These are phyloP conservation scores for Pseudopodoces humilis DNA, from an alignment of 2,113 vertebrate species.

Conservation along the genomic window DNA sequence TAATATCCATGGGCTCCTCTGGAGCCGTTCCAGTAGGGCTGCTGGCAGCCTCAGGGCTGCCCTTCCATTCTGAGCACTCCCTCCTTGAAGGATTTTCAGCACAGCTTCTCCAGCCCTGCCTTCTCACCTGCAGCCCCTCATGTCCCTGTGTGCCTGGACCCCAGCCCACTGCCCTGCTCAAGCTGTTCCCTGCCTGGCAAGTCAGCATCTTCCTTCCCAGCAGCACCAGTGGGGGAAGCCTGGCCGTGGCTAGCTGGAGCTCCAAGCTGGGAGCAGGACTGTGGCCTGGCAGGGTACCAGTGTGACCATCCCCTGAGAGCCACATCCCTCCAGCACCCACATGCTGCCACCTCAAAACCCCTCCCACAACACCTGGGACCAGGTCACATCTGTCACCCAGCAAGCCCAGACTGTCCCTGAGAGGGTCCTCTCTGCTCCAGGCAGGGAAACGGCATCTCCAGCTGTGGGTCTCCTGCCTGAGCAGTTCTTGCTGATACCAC, in stretches of 20 bases:
- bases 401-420: background rate
- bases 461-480: background rate
- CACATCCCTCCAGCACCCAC: background rate
- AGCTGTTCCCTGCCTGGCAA: background rate
- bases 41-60: background rate
- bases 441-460: background rate
- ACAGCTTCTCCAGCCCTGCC: background rate
- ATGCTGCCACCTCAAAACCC: background rate
- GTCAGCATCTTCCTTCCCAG: background rate
- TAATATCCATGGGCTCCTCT: background rate
- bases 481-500: background rate
- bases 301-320: background rate
- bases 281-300: background rate
- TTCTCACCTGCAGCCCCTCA: background rate
- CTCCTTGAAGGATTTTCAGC: background rate
- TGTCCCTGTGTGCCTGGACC: background rate
- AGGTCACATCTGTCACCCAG: background rate
- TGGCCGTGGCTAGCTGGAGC: fast-evolving
- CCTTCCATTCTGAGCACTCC: background rate
- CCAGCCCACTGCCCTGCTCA: background rate
- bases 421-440: background rate
- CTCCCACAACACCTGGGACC: background rate
- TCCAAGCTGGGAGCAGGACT: background rate
- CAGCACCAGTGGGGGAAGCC: background rate
- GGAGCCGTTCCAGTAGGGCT: background rate